phyloP scores from a whole-genome alignment of 2,113 vertebrate species.

The Eubucco bourcierii region DNA sequence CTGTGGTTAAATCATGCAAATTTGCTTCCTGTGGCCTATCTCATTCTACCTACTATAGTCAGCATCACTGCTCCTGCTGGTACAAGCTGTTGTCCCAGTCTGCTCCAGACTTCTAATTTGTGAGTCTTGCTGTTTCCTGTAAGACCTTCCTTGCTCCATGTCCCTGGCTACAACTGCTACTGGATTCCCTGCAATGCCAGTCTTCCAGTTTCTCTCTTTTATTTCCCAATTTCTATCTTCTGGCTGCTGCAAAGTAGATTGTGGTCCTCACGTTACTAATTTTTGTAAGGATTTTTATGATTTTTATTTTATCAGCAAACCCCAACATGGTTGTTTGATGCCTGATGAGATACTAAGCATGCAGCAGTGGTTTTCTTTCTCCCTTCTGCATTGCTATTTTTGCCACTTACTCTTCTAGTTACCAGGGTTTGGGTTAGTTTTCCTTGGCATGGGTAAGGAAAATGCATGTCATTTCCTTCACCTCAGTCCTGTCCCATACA shows the following conservation, averaged over 20 bases:
- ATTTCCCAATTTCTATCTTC: background rate
- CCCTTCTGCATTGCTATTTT: background rate
- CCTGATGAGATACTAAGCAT: background rate
- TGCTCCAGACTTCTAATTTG: slow-evolving; percentile 17
- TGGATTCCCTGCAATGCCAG: background rate
- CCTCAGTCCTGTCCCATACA: background rate
- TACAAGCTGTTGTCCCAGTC: slow-evolving; percentile 50
- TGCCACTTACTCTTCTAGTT: background rate
- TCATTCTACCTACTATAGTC: background rate
- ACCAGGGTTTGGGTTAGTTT: background rate
- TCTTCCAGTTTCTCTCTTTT: background rate
- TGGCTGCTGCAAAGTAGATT: background rate
- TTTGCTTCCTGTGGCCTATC: background rate
- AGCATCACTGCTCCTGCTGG: slow-evolving; percentile 20
- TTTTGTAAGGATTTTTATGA: background rate
- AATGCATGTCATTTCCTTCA: background rate
- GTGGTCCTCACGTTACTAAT: background rate
- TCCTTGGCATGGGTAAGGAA: background rate
- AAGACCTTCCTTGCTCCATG: background rate
- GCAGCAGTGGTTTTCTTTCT: background rate
- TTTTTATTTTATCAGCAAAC: background rate
- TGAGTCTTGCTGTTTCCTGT: background rate
- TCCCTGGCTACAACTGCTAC: background rate
- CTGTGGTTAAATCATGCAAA: background rate
- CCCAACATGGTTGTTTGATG: background rate